A percentile compares a stretch with the other conserved stretches of the same genome.
These are phyloP conservation scores for Porites lutea DNA, from an alignment of 64 coral and sea anemone genomes.

Conservation along the genomic window DNA sequence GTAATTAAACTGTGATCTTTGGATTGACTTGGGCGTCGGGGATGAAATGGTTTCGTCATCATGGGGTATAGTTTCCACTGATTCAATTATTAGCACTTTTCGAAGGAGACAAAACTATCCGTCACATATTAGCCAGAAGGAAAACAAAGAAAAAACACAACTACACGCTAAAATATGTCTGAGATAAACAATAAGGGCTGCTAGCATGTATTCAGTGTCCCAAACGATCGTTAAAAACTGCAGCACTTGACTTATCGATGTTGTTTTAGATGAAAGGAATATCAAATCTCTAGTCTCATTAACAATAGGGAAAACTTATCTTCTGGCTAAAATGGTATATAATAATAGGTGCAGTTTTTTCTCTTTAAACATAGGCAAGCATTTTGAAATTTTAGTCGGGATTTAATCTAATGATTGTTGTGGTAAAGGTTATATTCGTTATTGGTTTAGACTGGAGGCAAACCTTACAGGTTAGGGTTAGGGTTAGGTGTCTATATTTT, in stretches of 20 bases:
- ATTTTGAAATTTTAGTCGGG: too few relatives aligned
- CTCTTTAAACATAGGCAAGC: too few relatives aligned
- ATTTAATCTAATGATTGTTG: too few relatives aligned
- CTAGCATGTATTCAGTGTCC: background rate
- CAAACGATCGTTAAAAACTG: background rate
- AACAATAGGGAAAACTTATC: slow-evolving; percentile 24
- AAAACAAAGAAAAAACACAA: background rate
- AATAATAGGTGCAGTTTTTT: too few relatives aligned
- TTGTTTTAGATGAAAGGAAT: background rate
- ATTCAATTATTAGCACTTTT: too few relatives aligned
- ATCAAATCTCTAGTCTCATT: slow-evolving; percentile 21
- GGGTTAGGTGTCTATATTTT: background rate
- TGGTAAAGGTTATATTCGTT: background rate
- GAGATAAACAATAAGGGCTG: background rate
- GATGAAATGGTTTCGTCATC: background rate
- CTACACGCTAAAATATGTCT: background rate
- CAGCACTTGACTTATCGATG: background rate
- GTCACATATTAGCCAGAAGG: too few relatives aligned
- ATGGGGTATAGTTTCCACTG: too few relatives aligned
- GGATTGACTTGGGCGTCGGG: background rate
- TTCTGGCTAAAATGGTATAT: background rate
- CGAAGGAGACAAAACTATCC: too few relatives aligned
- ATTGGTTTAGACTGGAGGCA: too few relatives aligned
- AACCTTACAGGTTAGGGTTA: too few relatives aligned
- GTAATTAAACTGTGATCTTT: background rate